phyloP scores from a whole-genome alignment of 2,888 invertebrate species.

The Mactromeris polynyma region DNA sequence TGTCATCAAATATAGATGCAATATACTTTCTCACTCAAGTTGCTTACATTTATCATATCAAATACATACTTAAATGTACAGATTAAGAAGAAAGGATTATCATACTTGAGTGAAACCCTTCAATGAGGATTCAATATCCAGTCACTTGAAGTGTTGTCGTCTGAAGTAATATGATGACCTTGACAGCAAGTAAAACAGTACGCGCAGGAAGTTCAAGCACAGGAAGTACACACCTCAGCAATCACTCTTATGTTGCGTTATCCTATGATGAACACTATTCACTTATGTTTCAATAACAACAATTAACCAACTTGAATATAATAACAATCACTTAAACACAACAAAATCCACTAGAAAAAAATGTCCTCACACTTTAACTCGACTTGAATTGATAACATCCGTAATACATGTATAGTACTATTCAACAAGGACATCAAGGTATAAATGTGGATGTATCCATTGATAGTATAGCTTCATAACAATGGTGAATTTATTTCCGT shows the following conservation, averaged over 20 bases:
- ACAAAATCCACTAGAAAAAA: neutral
- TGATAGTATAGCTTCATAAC: neutral
- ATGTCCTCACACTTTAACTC: neutral
- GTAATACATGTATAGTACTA: neutral
- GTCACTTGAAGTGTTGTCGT: neutral
- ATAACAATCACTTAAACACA: neutral
- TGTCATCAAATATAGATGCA: too few relatives aligned
- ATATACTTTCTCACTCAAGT: too few relatives aligned
- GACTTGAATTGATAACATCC: neutral
- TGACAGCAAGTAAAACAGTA: neutral
- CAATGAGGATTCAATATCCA: neutral
- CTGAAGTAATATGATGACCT: neutral
- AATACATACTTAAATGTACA: neutral
- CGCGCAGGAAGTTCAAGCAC: neutral
- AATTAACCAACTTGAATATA: neutral
- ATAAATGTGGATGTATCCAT: neutral
- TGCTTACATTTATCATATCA: too few relatives aligned
- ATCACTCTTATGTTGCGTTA: neutral
- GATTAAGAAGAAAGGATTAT: neutral
- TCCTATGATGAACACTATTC: neutral
- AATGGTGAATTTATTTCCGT: neutral
- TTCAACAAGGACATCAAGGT: neutral
- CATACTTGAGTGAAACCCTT: neutral
- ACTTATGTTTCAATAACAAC: slow-evolving; percentile 5
- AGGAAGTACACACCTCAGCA: neutral